These are phyloP conservation scores for Delichon dasypus DNA, from an alignment of 2,797 vertebrate genomes.

Conservation along the genomic window DNA sequence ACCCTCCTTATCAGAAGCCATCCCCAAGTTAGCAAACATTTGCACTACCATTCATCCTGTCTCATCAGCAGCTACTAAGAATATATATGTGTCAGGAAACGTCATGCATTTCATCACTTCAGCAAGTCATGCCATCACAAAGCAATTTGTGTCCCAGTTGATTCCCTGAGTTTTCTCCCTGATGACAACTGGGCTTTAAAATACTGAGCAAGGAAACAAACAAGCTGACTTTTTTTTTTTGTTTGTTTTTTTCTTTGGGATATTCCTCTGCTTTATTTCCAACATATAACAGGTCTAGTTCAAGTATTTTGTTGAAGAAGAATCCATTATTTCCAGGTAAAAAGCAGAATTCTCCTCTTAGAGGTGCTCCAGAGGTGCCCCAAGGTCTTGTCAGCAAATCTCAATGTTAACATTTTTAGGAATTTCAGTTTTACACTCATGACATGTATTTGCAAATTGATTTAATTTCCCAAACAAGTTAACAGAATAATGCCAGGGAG, in stretches of 20 bases:
- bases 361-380: background rate
- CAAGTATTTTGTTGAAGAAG: background rate
- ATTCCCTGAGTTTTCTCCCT: background rate
- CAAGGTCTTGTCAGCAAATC: background rate
- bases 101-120: background rate
- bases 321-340: accelerated
- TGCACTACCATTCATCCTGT: conserved; percentile 25
- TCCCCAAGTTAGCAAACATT: conserved; percentile 32
- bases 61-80: conserved; percentile 56
- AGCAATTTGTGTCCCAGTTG: background rate
- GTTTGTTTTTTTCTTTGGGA: background rate
- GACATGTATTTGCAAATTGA: background rate
- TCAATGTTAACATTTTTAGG: background rate
- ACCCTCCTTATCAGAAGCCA: conserved; percentile 18
- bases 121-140: background rate
- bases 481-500: background rate
- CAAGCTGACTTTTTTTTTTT: background rate
- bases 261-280: background rate
- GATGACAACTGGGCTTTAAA: background rate
- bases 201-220: background rate
- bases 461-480: background rate
- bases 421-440: background rate
- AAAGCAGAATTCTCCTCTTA: background rate
- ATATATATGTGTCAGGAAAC: conserved; percentile 34
- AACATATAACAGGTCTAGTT: background rate